Evolutionary conservation across 2,797 vertebrate genomes (phyloP), one percentile per base, ranked within the genome.

Genomic region (Knipowitschia caucasica): DNA sequence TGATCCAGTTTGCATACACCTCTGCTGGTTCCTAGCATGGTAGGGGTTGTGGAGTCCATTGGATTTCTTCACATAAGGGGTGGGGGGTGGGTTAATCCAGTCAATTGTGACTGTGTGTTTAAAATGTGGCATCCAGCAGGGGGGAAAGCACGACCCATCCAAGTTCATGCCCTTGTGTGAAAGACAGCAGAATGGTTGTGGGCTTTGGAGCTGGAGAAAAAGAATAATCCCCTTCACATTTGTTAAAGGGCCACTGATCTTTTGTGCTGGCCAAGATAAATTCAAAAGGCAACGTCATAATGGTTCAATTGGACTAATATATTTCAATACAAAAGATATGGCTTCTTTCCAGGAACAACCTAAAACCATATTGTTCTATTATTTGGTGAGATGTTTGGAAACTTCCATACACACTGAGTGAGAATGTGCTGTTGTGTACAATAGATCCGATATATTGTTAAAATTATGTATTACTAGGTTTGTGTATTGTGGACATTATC

Each of bases 1-100:
- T 94, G 93, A 98, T 97, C 94, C 93, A 94, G 94, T 96, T 95
- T 94, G 94, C 93, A 92, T 95, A 92, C 92, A 92, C 91, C 93
- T 92, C 92, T 91, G 89, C 91, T 92, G 92, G 92, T 93, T 92
- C 87, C 92, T 90, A 90, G 89, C 92, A 92, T 88, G 88, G 90
- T 84, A 88, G 90, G 88, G 89, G 90, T 92, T 93, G 92, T 90
- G 85, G 91, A 92, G 92, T 93, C 92, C 91, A 91, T 91, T 92
- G 90, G 88, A 89, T 89, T 86, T 86, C 90, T 72, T 90, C 88
- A 89, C 88, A 64, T 88, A 85, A 86, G 64, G 56, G 46, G 29
- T 45, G 44, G 20, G 9, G 33, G 53, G 78, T 11, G 74, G 84
- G 91, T 92, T 95, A 95, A 96, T 96, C 95, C 95, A 82, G 75